Base-by-base conservation (phyloP, 2,797 vertebrate species). In the Melanotaenia boesemani region DNA sequence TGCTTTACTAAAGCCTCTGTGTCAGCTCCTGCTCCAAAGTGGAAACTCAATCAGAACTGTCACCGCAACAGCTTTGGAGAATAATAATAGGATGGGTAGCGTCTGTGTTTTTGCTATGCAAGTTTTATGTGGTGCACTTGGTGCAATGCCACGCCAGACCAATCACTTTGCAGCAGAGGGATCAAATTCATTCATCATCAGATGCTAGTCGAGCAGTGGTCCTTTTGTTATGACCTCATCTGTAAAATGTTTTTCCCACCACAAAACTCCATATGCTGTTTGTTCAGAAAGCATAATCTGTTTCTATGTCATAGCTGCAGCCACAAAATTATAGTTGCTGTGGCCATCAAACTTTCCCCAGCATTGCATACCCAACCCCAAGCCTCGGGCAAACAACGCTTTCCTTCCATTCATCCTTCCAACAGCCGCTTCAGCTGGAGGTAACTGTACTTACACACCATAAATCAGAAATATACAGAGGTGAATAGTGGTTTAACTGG, bases 201-300 rank as follows among this genome's bases (percentile, higher is more conserved):
- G 88, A 89, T 78, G 85, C 85, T 70, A 76, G 67, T 26, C 34
- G 70, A 75, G 84, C 85, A 26, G 73, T 77, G 77, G 64, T 72
- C 60, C 81, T 71, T 90, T 89, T 91, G 81, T 92, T 83, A 89
- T 92, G 92, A 93, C 89, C 90, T 93, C 88, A 93, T 93, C 86
- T 77, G 73, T 80, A 70, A 89, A 89, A 90, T 80, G 78, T 88
- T 89, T 89, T 82, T 85, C 86, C 79, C 86, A 88, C 91, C 90
- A 69, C 88, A 89, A 55, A 91, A 80, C 85, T 89, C 81, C 81
- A 81, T 72, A 76, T 77, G 81, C 80, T 89, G 89, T 90, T 89
- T 88, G 79, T 86, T 93, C 89, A 86, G 84, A 89, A 85, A 88
- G 81, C 72, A 86, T 86, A 84, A 90, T 88, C 83, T 79, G 78